A percentile compares a stretch with the other conserved stretches of the same genome.
Conservation (phyloP, 1,140 invertebrate species). For the Venustaconcha ellipsiformis region DNA sequence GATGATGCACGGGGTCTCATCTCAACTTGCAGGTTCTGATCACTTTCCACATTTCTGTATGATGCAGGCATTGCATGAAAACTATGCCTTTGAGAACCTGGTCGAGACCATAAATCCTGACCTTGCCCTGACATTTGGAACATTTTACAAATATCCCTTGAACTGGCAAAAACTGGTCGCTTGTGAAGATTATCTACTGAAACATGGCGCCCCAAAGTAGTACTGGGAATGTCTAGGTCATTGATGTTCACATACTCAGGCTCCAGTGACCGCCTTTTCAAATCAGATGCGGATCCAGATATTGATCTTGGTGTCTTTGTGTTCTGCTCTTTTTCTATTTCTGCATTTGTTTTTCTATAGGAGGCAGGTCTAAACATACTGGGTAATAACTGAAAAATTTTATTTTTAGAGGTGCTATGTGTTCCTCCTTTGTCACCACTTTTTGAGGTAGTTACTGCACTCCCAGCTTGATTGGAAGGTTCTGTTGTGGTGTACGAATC, state of each 20-base stretch:
- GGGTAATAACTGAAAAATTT: conserved; percentile 30
- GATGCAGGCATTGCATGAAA: conserved; percentile 51
- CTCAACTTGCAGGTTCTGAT: conserved; percentile 9
- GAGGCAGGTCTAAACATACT: conserved; percentile 27
- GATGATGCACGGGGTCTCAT: conserved; percentile 27
- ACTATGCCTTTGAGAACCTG: conserved; percentile 48
- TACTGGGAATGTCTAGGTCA: too few relatives aligned
- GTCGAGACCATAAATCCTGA: conserved; percentile 36
- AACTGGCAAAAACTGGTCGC: conserved; percentile 49
- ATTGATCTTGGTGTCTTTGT: too few relatives aligned
- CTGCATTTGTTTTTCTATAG: too few relatives aligned
- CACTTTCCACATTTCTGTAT: conserved; percentile 11
- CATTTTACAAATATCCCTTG: conserved; percentile 50
- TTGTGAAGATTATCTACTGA: conserved; percentile 44
- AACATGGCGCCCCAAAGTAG: conserved; percentile 26
- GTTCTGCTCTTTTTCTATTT: too few relatives aligned
- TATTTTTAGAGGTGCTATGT: conserved; percentile 15
- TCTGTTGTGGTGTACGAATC: conserved; percentile 27
- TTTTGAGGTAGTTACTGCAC: conserved; percentile 13
- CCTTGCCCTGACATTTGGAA: conserved; percentile 46
- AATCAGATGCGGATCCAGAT: too few relatives aligned
- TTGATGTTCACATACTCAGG: too few relatives aligned
- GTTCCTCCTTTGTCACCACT: conserved; percentile 15
- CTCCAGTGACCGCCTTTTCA: too few relatives aligned
- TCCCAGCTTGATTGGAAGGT: conserved; percentile 4